Evolutionary conservation across 2,797 vertebrate genomes (phyloP).

Genomic region (Acanthopagrus latus): DNA sequence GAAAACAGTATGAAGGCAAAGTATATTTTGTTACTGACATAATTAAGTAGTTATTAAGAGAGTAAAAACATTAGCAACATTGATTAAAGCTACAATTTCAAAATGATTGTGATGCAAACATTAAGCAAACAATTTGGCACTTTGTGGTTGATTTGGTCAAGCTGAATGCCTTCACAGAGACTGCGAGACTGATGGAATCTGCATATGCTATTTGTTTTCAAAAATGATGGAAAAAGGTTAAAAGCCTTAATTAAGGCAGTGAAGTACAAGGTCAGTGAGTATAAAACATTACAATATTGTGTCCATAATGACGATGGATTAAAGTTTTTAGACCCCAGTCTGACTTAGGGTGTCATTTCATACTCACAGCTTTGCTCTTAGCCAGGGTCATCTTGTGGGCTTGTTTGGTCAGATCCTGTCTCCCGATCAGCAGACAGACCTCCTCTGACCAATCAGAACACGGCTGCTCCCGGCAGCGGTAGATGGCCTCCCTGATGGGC

Average conservation of each 20-base stretch:
- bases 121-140: background rate
- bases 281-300: background rate
- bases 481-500: constrained; percentile 95
- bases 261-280: background rate
- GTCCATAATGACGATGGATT: too few species aligned
- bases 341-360: background rate
- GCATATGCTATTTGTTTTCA: background rate
- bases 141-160: background rate
- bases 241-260: background rate
- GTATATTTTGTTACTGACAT: too few species aligned
- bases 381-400: constrained; percentile 93
- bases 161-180: background rate
- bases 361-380: constrained; percentile 93
- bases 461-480: constrained; percentile 94
- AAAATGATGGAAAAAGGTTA: background rate
- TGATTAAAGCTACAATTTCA: background rate
- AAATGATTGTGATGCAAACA: background rate
- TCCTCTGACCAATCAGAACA: constrained; percentile 97
- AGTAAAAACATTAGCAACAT: background rate
- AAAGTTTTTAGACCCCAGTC: background rate
- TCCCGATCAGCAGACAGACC: constrained; percentile 94
- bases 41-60: background rate
- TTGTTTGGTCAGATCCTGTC: constrained; percentile 96
- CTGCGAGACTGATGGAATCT: background rate
- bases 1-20: background rate